phyloP scores from a whole-genome alignment of 2,888 invertebrate genomes.

The Macrophya annulata region DNA sequence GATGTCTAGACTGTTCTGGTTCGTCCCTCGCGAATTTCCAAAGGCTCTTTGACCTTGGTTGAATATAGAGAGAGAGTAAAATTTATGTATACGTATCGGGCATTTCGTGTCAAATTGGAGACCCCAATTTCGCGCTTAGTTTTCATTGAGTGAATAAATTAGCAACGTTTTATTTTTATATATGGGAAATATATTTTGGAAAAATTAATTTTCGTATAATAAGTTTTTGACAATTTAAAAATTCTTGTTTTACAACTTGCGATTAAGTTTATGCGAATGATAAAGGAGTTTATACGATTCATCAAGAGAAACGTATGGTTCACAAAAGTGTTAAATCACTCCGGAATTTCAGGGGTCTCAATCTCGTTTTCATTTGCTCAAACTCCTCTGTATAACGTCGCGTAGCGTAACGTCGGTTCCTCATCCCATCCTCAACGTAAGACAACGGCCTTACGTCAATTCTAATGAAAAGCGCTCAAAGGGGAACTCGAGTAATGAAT shows the following conservation, averaged over 20 bases:
- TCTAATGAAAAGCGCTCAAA: constrained; percentile 43
- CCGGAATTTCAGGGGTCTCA: neutral
- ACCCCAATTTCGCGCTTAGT: no score
- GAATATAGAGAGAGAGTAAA: no score
- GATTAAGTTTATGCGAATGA: neutral
- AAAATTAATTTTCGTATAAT: no score
- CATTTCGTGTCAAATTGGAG: no score
- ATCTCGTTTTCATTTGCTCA: constrained; percentile 39
- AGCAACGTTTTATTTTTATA: no score
- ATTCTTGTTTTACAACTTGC: neutral
- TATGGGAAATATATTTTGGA: no score
- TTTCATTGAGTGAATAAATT: no score
- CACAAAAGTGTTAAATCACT: neutral
- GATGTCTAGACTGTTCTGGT: constrained; percentile 20
- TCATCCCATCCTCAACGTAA: neutral
- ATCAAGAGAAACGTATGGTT: constrained; percentile 8
- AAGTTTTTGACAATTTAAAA: no score
- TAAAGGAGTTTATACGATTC: neutral
- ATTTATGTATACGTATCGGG: no score
- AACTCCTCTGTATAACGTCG: neutral
- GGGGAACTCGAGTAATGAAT: constrained; percentile 41
- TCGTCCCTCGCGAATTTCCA: neutral
- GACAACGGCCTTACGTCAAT: constrained; percentile 44
- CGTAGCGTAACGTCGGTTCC: constrained; percentile 4
- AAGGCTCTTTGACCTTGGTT: neutral